Conservation (phyloP, 2,888 invertebrate species). For the Siphlonurus alternatus region DNA sequence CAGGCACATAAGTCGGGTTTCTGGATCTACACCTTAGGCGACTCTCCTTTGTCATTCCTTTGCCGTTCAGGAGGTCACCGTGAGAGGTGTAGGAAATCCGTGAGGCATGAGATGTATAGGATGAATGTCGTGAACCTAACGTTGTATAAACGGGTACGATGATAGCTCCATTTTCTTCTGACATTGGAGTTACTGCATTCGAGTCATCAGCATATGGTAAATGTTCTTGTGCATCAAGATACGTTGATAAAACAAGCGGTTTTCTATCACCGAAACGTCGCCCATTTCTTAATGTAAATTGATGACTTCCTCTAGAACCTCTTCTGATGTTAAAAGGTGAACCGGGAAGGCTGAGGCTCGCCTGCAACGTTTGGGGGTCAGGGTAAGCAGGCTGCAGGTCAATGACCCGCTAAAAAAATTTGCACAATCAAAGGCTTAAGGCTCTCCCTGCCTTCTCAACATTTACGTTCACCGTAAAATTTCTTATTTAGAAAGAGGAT, state of each 20-base stretch:
- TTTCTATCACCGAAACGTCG: slow-evolving; percentile 72
- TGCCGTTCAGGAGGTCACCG: slow-evolving; percentile 69
- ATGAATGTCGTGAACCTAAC: slow-evolving; percentile 66
- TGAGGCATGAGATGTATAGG: slow-evolving; percentile 89
- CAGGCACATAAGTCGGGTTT: slow-evolving; percentile 33
- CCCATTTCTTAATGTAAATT: slow-evolving; percentile 69
- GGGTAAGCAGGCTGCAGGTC: neutral
- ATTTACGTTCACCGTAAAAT: neutral
- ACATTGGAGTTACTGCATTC: slow-evolving; percentile 94
- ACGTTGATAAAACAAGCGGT: slow-evolving; percentile 84
- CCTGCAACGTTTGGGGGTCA: slow-evolving; percentile 39
- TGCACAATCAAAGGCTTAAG: neutral
- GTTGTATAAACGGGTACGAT: slow-evolving; percentile 78
- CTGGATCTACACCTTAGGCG: slow-evolving; percentile 55
- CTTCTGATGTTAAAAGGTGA: slow-evolving; percentile 89
- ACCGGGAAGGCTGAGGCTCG: slow-evolving; percentile 90
- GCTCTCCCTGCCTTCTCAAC: neutral
- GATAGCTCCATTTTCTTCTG: slow-evolving; percentile 91
- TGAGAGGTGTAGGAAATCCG: slow-evolving; percentile 88
- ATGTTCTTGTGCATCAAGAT: slow-evolving; percentile 83
- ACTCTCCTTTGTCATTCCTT: slow-evolving; percentile 70
- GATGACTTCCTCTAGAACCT: slow-evolving; percentile 80
- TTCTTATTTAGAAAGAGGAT: neutral
- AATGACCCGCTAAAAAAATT: too few species aligned
- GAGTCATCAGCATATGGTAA: slow-evolving; percentile 96